These are phyloP conservation scores for Meliscaeva auricollis DNA, from an alignment of 2,888 invertebrate species.

Conservation along the genomic window DNA sequence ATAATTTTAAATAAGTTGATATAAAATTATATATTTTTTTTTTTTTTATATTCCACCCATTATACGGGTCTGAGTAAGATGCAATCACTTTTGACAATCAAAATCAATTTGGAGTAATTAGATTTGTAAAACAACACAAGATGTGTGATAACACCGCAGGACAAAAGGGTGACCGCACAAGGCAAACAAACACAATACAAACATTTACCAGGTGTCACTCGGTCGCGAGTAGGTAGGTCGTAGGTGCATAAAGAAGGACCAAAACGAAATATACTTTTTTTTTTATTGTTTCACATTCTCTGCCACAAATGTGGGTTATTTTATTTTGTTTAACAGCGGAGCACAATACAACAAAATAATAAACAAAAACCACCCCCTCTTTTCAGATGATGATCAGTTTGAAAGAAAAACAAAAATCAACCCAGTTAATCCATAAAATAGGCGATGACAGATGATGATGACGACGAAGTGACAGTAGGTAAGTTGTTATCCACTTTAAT, in stretches of 20 bases:
- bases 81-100: neutral
- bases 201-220: slow-evolving; percentile 40
- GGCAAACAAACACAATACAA: slow-evolving; percentile 20
- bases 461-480: slow-evolving; percentile 20
- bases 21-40: neutral
- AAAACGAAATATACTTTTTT: neutral
- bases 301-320: neutral
- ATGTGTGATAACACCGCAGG: slow-evolving; percentile 4
- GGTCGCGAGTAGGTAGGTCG: neutral
- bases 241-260: neutral
- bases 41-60: neutral
- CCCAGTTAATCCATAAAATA: slow-evolving; percentile 42
- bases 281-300: slow-evolving; percentile 9
- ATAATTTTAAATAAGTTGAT: slow-evolving; percentile 13
- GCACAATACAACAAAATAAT: neutral
- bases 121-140: slow-evolving; percentile 32
- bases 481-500: slow-evolving; percentile 55
- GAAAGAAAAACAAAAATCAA: neutral
- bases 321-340: neutral
- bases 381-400: slow-evolving; percentile 23
- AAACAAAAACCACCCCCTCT: slow-evolving; percentile 24
- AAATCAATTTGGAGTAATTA: slow-evolving; percentile 6
- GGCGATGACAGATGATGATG: slow-evolving; percentile 57
- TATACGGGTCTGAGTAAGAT: neutral
- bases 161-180: slow-evolving; percentile 35